A percentile compares a stretch with the other conserved stretches of the same genome.
Conservation (phyloP, 2,113 vertebrate species). For the Nibea coibor region DNA sequence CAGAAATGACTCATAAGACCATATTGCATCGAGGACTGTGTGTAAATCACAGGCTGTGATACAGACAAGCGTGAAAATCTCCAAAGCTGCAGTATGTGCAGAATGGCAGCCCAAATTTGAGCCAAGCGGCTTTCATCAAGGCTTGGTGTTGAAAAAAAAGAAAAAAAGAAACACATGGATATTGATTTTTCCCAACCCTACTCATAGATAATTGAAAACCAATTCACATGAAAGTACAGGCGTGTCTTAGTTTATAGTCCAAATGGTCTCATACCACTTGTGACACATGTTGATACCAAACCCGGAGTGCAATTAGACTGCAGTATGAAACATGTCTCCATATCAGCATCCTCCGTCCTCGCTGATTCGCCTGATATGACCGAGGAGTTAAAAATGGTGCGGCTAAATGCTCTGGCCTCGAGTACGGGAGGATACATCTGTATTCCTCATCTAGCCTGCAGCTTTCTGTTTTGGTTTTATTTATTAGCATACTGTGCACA, state of each 20-base stretch:
- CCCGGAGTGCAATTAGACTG: conserved; percentile 1
- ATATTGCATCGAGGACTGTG: conserved; percentile 12
- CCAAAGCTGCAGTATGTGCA: conserved; percentile 26
- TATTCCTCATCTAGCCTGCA: conserved; percentile 13
- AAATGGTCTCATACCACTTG: not conserved
- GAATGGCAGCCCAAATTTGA: conserved; percentile 1
- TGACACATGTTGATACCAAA: not conserved
- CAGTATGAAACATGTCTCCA: conserved; percentile 5
- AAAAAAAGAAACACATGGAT: not conserved
- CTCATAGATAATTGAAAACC: not conserved
- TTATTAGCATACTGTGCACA: conserved; percentile 3
- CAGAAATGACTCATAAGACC: conserved; percentile 39
- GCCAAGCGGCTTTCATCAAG: not conserved
- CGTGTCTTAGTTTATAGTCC: not conserved
- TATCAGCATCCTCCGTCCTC: not conserved
- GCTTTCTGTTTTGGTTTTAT: conserved; percentile 3
- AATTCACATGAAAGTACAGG: not conserved
- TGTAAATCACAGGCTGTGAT: conserved; percentile 44
- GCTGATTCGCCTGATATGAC: conserved; percentile 16
- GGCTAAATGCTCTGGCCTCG: not conserved
- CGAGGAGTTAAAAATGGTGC: not conserved
- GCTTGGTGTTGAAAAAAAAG: not conserved
- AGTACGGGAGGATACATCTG: conserved; percentile 34
- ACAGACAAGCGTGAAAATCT: conserved; percentile 17
- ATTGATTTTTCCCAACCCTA: not conserved